phyloP scores from a whole-genome alignment of 2,113 vertebrate genomes.

The Gymnarchus niloticus region DNA sequence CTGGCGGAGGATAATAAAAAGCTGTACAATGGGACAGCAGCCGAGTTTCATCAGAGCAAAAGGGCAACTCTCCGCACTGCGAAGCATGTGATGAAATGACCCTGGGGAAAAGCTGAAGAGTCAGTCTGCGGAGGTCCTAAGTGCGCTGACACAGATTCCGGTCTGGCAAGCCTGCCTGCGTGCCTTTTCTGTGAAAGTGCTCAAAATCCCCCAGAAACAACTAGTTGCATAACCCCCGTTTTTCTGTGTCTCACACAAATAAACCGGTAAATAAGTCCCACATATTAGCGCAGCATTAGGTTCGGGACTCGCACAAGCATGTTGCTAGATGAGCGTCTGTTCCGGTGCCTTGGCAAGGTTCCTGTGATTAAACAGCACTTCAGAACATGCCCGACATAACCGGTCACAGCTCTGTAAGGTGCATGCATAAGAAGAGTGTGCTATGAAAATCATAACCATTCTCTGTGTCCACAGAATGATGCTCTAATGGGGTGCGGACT shows the following conservation, averaged over 20 bases:
- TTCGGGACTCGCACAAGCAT: neutral
- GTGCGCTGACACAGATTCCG: neutral
- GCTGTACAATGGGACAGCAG: neutral
- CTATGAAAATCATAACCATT: neutral
- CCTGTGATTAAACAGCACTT: neutral
- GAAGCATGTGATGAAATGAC: neutral
- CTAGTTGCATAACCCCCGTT: constrained; percentile 22
- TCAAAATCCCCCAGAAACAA: neutral
- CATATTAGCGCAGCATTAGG: constrained; percentile 34
- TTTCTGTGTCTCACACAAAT: constrained; percentile 42
- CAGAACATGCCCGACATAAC: neutral
- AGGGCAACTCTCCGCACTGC: neutral
- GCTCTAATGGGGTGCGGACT: too few relatives aligned
- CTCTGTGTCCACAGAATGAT: too few relatives aligned
- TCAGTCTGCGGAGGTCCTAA: neutral
- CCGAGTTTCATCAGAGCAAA: neutral
- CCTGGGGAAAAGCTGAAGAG: neutral
- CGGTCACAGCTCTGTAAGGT: neutral
- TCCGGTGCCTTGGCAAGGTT: neutral
- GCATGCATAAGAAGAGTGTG: neutral
- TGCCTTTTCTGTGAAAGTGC: neutral
- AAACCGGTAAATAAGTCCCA: constrained; percentile 47
- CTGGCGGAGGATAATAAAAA: neutral
- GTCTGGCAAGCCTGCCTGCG: neutral
- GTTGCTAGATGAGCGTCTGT: neutral